Conservation (phyloP, 2,888 invertebrate species). For the Scaptomyza tumidula region DNA sequence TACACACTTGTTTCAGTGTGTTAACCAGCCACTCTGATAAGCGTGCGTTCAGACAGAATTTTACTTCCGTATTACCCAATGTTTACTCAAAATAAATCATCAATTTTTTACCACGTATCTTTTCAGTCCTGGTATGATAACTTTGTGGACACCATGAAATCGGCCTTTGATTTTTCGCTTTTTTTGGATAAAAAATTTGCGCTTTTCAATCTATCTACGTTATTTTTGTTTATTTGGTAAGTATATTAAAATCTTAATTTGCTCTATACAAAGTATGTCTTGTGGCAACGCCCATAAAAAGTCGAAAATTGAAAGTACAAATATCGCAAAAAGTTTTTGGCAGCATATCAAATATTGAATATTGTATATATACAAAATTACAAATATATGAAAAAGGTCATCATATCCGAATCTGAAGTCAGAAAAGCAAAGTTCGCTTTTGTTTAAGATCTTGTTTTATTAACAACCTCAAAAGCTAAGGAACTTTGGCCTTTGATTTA, state of each 20-base stretch:
- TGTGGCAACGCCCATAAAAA: constrained; percentile 25
- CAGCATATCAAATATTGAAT: constrained; percentile 41
- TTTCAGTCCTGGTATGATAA: constrained; percentile 90
- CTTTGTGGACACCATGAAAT: constrained; percentile 88
- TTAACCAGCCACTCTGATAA: constrained; percentile 46
- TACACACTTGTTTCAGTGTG: constrained; percentile 1
- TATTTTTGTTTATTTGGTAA: constrained; percentile 95
- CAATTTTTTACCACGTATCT: not conserved
- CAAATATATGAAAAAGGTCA: too few species aligned
- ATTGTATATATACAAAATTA: constrained; percentile 8
- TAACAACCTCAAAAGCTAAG: too few species aligned
- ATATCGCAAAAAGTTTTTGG: constrained; percentile 50
- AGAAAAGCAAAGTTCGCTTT: too few species aligned
- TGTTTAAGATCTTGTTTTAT: too few species aligned
- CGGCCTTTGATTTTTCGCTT: constrained; percentile 92
- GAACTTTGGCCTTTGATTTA: too few species aligned
- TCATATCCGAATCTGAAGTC: not conserved
- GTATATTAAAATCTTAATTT: constrained; percentile 85
- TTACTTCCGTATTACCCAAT: constrained; percentile 51
- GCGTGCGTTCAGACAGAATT: constrained; percentile 31
- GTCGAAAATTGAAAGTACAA: constrained; percentile 36
- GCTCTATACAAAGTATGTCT: constrained; percentile 30
- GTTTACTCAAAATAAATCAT: constrained; percentile 10
- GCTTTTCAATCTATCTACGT: constrained; percentile 92
- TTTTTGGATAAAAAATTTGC: constrained; percentile 92